Conservation (phyloP, 37 sponge, comb jelly and placozoan species). For the Ephydatia muelleri region DNA sequence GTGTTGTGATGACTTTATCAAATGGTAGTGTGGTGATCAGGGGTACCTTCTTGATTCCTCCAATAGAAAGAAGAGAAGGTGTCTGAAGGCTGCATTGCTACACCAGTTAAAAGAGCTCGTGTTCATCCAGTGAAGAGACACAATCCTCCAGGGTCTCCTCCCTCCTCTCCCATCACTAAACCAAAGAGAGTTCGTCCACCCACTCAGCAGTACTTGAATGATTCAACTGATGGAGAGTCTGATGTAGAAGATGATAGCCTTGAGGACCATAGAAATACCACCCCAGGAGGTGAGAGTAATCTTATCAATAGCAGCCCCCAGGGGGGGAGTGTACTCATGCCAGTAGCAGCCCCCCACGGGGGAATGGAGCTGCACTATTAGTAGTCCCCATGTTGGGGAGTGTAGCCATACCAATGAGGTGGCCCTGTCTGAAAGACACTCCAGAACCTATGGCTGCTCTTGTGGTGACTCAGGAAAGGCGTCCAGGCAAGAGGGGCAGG, state of each 20-base stretch:
- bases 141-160: not conserved
- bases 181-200: not conserved
- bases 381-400: too few relatives aligned
- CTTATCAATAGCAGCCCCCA: too few relatives aligned
- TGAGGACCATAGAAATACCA: too few relatives aligned
- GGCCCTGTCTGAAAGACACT: too few relatives aligned
- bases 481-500: too few relatives aligned
- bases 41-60: not conserved
- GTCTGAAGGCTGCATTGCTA: not conserved
- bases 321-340: not conserved
- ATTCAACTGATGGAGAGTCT: not conserved
- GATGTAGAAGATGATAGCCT: not conserved
- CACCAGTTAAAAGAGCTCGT: too few relatives aligned
- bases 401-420: too few relatives aligned
- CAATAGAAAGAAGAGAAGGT: not conserved
- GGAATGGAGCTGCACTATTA: too few relatives aligned
- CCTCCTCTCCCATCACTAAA: slow-evolving; percentile 3
- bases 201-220: not conserved
- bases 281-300: not conserved
- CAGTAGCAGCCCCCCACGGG: not conserved
- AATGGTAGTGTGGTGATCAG: too few relatives aligned
- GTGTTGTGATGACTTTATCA: too few relatives aligned
- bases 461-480: too few relatives aligned
- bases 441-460: too few relatives aligned
- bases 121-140: not conserved